These are phyloP conservation scores for Euglossa dilemma DNA, from an alignment of 1,140 invertebrate genomes.

Conservation along the genomic window DNA sequence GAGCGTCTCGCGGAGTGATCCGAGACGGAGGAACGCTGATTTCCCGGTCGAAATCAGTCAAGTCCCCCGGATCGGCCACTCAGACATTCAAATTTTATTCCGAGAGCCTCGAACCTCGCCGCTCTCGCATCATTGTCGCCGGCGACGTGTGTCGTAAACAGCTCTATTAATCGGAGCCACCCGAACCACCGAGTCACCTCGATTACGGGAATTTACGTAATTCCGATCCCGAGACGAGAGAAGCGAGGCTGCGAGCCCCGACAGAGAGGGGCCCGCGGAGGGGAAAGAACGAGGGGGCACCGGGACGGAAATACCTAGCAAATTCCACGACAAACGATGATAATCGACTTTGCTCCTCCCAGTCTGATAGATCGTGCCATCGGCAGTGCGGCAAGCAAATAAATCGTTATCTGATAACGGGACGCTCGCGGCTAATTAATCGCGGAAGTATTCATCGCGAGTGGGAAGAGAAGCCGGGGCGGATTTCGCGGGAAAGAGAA, in stretches of 20 bases:
- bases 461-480: neutral
- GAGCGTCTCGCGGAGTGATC: neutral
- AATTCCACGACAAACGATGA: slow-evolving; percentile 23
- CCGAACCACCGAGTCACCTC: neutral
- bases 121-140: neutral
- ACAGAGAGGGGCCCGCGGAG: no score
- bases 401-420: slow-evolving; percentile 66
- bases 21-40: neutral
- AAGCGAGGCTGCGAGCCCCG: no score
- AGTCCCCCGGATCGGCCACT: neutral
- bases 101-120: neutral
- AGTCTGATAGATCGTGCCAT: slow-evolving; percentile 23
- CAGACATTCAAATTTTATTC: slow-evolving; percentile 15
- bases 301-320: neutral
- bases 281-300: neutral
- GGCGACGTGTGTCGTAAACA: neutral
- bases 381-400: slow-evolving; percentile 36
- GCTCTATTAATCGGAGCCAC: neutral
- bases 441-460: neutral
- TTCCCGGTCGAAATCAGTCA: neutral
- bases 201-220: neutral
- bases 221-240: neutral
- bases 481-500: neutral
- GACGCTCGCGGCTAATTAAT: slow-evolving; percentile 32
- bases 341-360: slow-evolving; percentile 11